Percentiles rank a stretch among this genome's conserved stretches.
Evolutionary conservation across 2,888 invertebrate species (phyloP).

Genomic region (Busseola fusca): DNA sequence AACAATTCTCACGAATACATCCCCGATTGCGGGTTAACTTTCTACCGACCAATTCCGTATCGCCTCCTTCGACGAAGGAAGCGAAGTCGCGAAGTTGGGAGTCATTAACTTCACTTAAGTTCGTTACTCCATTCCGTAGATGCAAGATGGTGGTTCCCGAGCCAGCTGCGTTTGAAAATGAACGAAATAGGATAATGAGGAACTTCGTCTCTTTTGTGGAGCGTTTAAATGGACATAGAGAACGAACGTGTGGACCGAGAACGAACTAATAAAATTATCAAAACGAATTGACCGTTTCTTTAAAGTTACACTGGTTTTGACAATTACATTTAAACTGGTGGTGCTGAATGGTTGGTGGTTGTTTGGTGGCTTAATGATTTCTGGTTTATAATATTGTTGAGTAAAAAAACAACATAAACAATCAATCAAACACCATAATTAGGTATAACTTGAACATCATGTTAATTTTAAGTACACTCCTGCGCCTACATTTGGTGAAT

Average conservation of each 20-base stretch:
- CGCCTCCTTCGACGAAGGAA: constrained; percentile 64
- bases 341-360: too few relatives aligned
- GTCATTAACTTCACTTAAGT: constrained; percentile 80
- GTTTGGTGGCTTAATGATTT: too few relatives aligned
- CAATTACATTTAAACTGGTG: too few relatives aligned
- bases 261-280: background rate
- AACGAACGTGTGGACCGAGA: background rate
- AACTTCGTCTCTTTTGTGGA: constrained; percentile 44
- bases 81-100: constrained; percentile 71
- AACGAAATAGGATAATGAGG: constrained; percentile 75
- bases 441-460: too few relatives aligned
- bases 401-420: background rate
- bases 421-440: background rate
- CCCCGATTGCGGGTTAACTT: constrained; percentile 73
- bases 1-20: constrained; percentile 68
- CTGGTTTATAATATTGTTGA: background rate
- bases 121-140: constrained; percentile 70
- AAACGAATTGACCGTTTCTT: background rate
- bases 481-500: background rate
- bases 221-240: constrained; percentile 11
- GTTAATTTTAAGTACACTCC: background rate
- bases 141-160: constrained; percentile 63
- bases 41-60: constrained; percentile 74
- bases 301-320: background rate
- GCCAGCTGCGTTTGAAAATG: constrained; percentile 73